Conservation (phyloP, 1,140 invertebrate genomes). For the Drosophila kepulauana region DNA sequence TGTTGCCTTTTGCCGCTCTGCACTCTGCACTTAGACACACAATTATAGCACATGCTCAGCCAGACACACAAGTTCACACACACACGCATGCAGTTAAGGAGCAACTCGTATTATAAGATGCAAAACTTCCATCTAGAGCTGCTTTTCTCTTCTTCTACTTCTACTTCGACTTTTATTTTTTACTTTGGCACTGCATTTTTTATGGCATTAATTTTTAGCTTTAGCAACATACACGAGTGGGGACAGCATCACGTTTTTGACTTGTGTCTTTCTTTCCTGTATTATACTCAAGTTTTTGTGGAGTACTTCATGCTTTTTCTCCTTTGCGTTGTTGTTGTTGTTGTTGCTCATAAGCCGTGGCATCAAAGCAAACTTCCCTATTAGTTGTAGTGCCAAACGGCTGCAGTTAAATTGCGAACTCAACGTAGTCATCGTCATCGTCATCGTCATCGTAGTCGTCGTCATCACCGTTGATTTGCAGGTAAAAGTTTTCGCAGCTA, state of each 20-base stretch:
- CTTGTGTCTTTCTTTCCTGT: slow-evolving; percentile 10
- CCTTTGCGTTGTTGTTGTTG: background rate
- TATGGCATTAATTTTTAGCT: slow-evolving; percentile 46
- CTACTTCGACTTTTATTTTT: slow-evolving; percentile 14
- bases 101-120: slow-evolving; percentile 34
- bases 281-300: slow-evolving; percentile 20
- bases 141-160: background rate
- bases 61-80: slow-evolving; percentile 1
- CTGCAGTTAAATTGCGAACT: slow-evolving; percentile 33
- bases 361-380: slow-evolving; percentile 33
- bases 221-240: slow-evolving; percentile 15
- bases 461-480: slow-evolving; percentile 36
- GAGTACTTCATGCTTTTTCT: slow-evolving; percentile 8
- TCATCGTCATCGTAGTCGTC: background rate
- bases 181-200: slow-evolving; percentile 45
- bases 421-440: background rate
- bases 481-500: slow-evolving; percentile 52
- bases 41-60: slow-evolving; percentile 7
- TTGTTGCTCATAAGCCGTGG: slow-evolving; percentile 9
- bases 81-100: background rate
- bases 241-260: slow-evolving; percentile 41
- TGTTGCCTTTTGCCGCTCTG: slow-evolving; percentile 56
- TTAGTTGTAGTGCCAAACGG: slow-evolving; percentile 19
- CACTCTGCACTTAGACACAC: slow-evolving; percentile 59
- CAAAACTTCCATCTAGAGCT: slow-evolving; percentile 41